Conservation (phyloP, 2,888 invertebrate genomes). For the Drosophila mayaguana region DNA sequence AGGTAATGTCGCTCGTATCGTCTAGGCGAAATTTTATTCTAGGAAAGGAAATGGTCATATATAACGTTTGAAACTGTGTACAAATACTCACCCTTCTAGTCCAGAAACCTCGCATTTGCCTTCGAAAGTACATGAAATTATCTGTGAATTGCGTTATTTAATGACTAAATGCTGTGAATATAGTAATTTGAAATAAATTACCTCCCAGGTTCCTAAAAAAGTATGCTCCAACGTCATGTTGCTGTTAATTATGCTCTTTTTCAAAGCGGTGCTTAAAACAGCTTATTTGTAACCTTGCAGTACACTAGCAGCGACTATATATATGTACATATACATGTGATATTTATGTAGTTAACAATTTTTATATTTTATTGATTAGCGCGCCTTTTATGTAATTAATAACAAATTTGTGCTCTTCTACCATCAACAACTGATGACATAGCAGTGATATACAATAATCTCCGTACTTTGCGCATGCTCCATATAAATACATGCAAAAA, state of each 20-base stretch:
- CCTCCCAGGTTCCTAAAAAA: slow-evolving; percentile 35
- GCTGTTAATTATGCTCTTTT: neutral
- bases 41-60: neutral
- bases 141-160: slow-evolving; percentile 50
- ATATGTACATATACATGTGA: too few species aligned
- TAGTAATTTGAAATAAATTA: neutral
- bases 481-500: too few species aligned
- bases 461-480: too few species aligned
- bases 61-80: too few species aligned
- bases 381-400: too few species aligned
- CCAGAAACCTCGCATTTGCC: slow-evolving; percentile 81
- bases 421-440: too few species aligned
- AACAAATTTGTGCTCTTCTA: too few species aligned
- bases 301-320: too few species aligned
- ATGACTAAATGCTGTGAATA: neutral
- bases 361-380: too few species aligned
- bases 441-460: too few species aligned
- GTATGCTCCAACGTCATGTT: slow-evolving; percentile 31
- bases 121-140: slow-evolving; percentile 82
- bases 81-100: slow-evolving; percentile 81
- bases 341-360: too few species aligned
- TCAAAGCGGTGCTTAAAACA: neutral
- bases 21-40: slow-evolving; percentile 86
- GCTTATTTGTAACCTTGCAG: too few species aligned
- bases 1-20: slow-evolving; percentile 88